Evolutionary conservation across 2,888 invertebrate genomes (phyloP).

Genomic region (Hydrotaea cyrtoneurina): DNA sequence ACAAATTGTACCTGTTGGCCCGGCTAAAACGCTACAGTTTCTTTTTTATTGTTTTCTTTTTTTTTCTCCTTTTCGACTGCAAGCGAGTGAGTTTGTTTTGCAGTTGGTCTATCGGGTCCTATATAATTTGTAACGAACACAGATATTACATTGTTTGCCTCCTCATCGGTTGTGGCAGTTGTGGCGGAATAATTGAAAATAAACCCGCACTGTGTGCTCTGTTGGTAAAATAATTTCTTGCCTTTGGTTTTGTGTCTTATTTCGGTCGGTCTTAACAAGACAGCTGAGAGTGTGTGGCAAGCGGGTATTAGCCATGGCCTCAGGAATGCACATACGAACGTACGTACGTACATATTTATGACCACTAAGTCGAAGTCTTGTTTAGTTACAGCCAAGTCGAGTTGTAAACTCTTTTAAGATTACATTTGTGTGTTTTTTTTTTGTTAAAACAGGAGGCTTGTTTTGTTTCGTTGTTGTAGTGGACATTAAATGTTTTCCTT

Average conservation of each 20-base stretch:
- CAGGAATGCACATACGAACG: conserved; percentile 54
- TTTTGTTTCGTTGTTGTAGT: conserved; percentile 53
- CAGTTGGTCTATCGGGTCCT: conserved; percentile 10
- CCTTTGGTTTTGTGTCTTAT: conserved; percentile 26
- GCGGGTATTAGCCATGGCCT: conserved; percentile 67
- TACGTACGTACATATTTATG: conserved; percentile 21
- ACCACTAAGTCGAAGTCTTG: neutral
- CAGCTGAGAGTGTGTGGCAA: conserved; percentile 59
- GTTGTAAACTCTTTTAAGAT: conserved; percentile 12
- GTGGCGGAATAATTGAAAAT: conserved; percentile 14
- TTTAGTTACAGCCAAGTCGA: neutral
- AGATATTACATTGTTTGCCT: neutral
- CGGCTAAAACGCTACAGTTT: neutral
- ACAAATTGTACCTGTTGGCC: conserved; percentile 17
- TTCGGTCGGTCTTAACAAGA: conserved; percentile 49
- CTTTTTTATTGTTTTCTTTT: neutral
- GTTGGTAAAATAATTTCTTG: neutral
- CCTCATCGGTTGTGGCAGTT: neutral
- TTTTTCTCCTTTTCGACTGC: neutral
- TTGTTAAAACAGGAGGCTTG: conserved; percentile 57
- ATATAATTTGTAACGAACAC: conserved; percentile 3
- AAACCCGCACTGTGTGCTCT: neutral
- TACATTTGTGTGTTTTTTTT: conserved; percentile 4
- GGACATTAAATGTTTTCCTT: conserved; percentile 34
- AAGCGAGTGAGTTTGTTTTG: neutral